Conservation (phyloP, 2,888 invertebrate species). For the Altica lythri region DNA sequence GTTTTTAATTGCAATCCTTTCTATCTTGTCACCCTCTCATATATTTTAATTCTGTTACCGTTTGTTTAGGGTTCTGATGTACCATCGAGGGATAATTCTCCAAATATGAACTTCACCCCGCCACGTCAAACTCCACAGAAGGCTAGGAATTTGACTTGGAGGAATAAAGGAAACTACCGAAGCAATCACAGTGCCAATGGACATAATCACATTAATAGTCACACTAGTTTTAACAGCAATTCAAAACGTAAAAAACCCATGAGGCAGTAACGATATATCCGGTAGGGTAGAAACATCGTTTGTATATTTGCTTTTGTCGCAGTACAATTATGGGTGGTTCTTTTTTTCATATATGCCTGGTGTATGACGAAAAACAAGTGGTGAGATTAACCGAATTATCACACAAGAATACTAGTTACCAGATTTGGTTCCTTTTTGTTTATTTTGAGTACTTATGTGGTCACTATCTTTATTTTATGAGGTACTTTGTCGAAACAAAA, state of each 20-base stretch:
- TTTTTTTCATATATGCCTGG: slow-evolving; percentile 26
- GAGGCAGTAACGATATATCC: slow-evolving; percentile 40
- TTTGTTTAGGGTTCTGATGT: slow-evolving; percentile 51
- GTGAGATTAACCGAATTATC: neutral
- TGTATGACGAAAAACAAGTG: slow-evolving; percentile 21
- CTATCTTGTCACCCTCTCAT: too few relatives aligned
- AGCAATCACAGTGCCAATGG: slow-evolving; percentile 38
- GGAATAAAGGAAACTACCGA: slow-evolving; percentile 32
- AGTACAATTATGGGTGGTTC: slow-evolving; percentile 1
- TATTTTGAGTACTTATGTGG: neutral
- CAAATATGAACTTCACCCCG: slow-evolving; percentile 48
- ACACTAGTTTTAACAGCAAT: slow-evolving; percentile 34
- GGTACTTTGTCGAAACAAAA: slow-evolving; percentile 19
- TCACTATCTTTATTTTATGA: slow-evolving; percentile 4
- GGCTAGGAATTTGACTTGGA: slow-evolving; percentile 23
- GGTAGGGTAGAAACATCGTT: slow-evolving; percentile 20
- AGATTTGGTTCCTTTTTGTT: slow-evolving; percentile 11
- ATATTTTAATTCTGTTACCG: too few relatives aligned
- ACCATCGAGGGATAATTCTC: slow-evolving; percentile 55
- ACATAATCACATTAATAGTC: slow-evolving; percentile 33
- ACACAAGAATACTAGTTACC: slow-evolving; percentile 1
- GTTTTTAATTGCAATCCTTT: too few relatives aligned
- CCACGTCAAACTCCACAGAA: slow-evolving; percentile 38
- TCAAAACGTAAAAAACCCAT: slow-evolving; percentile 46
- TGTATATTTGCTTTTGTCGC: slow-evolving; percentile 22